Conservation (phyloP, 37 sponge, comb jelly and placozoan species). For the Ephydatia muelleri region DNA sequence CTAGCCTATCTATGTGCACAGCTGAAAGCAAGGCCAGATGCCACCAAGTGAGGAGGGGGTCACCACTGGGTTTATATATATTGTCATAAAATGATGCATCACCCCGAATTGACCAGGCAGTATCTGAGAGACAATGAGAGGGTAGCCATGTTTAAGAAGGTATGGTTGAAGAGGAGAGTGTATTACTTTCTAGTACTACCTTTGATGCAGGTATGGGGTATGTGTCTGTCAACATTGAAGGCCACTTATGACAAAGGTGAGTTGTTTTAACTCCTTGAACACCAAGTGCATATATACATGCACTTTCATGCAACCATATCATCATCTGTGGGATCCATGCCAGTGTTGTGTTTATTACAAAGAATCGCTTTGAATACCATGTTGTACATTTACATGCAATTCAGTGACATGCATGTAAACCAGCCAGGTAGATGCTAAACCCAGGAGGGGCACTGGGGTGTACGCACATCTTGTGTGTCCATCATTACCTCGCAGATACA, state of each 20-base stretch:
- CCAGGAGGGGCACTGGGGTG: too few relatives aligned
- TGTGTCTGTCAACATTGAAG: not conserved
- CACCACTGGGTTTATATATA: not conserved
- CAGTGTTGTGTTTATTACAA: not conserved
- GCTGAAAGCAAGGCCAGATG: conserved; percentile 43
- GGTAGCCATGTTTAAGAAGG: conserved; percentile 42
- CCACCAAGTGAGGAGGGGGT: conserved; percentile 26
- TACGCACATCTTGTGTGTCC: too few relatives aligned
- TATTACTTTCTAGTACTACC: not conserved
- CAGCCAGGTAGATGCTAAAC: too few relatives aligned
- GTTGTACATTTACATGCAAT: too few relatives aligned
- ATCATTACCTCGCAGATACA: too few relatives aligned
- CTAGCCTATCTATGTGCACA: conserved; percentile 39
- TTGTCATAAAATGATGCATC: not conserved
- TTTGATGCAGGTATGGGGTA: not conserved
- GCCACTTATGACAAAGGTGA: not conserved
- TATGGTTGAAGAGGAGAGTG: not conserved
- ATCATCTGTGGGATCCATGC: too few relatives aligned
- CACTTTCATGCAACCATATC: too few relatives aligned
- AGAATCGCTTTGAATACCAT: too few relatives aligned
- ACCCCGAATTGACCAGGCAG: conserved; percentile 15
- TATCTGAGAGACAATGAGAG: conserved; percentile 72
- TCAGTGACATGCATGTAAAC: too few relatives aligned
- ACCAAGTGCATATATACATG: too few relatives aligned
- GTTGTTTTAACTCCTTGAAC: not conserved